These are phyloP conservation scores for Leptinotarsa texana DNA, from an alignment of 1,140 invertebrate species.

Conservation along the genomic window DNA sequence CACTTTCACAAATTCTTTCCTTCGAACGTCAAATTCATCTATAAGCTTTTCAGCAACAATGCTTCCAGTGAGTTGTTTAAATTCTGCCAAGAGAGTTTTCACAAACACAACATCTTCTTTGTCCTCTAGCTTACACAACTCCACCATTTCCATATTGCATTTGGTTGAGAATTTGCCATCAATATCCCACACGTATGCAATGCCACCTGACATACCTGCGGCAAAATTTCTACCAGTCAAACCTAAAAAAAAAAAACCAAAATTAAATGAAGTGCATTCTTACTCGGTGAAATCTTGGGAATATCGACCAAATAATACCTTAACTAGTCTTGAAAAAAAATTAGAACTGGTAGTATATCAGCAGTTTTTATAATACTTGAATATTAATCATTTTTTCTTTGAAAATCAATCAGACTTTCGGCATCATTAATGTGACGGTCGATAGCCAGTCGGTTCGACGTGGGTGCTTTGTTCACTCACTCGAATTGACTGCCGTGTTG, in stretches of 20 bases:
- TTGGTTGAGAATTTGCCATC: constrained; percentile 83
- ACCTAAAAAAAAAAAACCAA: constrained; percentile 62
- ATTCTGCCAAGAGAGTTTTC: constrained; percentile 81
- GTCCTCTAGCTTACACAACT: constrained; percentile 78
- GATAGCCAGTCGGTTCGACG: too few species aligned
- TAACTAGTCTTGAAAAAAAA: too few species aligned
- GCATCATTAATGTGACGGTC: too few species aligned
- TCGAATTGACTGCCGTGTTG: too few species aligned
- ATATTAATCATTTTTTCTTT: too few species aligned
- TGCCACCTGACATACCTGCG: constrained; percentile 79
- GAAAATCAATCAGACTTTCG: too few species aligned
- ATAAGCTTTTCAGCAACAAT: constrained; percentile 80
- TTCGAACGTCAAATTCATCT: constrained; percentile 78
- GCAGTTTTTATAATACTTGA: too few species aligned
- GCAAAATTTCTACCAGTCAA: constrained; percentile 93
- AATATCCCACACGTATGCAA: constrained; percentile 93
- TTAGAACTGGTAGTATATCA: too few species aligned
- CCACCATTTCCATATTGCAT: constrained; percentile 91
- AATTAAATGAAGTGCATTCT: too few species aligned
- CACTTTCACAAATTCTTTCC: constrained; percentile 89
- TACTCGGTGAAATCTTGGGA: too few species aligned
- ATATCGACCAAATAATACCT: too few species aligned
- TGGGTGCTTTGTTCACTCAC: too few species aligned
- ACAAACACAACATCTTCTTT: constrained; percentile 82
- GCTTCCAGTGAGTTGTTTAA: constrained; percentile 88